These are phyloP conservation scores for Propithecus coquereli DNA, from an alignment of 2,113 vertebrate species.

Conservation along the genomic window DNA sequence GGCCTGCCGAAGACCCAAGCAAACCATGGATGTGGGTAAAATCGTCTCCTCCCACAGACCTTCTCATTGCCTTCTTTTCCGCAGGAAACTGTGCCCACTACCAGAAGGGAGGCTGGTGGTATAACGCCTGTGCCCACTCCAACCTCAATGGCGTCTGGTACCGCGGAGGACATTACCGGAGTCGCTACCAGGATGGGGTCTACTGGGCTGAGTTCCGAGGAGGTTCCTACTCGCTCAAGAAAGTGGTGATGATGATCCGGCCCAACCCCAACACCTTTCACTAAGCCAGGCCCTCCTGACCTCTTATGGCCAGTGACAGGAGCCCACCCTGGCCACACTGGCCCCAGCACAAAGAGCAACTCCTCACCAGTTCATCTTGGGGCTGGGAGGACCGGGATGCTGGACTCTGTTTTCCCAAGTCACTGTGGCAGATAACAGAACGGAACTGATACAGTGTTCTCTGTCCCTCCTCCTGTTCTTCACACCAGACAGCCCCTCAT, in stretches of 20 bases:
- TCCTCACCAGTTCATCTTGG: constrained; percentile 65
- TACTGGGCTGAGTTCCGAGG: constrained; percentile 99
- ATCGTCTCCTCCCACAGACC: neutral
- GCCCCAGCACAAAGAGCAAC: constrained; percentile 69
- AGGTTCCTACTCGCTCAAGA: constrained; percentile 96
- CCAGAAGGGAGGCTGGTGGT: constrained; percentile 99
- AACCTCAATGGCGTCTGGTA: constrained; percentile 99
- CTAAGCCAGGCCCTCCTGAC: constrained; percentile 74
- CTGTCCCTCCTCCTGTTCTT: constrained; percentile 37
- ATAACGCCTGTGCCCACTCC: constrained; percentile 97
- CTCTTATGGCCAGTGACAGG: neutral
- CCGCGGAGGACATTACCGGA: constrained; percentile 96
- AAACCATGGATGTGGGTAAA: accelerated
- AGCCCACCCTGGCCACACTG: neutral
- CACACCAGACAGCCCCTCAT: constrained; percentile 5
- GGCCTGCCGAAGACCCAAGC: neutral
- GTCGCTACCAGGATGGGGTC: constrained; percentile 96
- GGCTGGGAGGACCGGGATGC: constrained; percentile 49
- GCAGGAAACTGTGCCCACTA: constrained; percentile 98
- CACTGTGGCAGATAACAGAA: constrained; percentile 36
- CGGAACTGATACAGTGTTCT: constrained; percentile 27
- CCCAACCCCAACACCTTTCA: constrained; percentile 98
- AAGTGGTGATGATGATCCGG: constrained; percentile 98
- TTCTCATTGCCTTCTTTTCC: neutral
- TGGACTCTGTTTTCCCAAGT: constrained; percentile 66